Evolutionary conservation across 1,140 invertebrate species (phyloP), one percentile per base, ranked within the genome.

Genomic region (Phortica variegata): DNA sequence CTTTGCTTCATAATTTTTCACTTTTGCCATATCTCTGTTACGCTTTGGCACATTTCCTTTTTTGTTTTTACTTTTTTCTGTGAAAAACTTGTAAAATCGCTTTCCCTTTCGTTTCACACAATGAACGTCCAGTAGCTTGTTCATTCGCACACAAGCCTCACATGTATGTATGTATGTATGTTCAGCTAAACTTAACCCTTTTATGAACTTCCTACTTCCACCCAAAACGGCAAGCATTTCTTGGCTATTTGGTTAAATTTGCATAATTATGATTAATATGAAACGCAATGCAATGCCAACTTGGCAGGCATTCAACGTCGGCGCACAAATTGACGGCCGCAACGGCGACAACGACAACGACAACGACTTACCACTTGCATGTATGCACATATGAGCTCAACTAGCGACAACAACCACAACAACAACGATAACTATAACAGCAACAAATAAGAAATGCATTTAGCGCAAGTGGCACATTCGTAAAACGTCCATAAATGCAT

Each of bases 221-320:
- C 12, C 12, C 33, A 34, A 7, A 7, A 15, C 33, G 33, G 33
- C 33, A 34, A 10, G 33, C 33, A n/a, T n/a, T 5, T 44, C 46
- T 48, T 55, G 49, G 51, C 47, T 16, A 50, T 8, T n/a, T 31
- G 8, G n/a, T n/a, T 33, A 48, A 59, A 69, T 69, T 69, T 65
- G 58, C 65, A 69, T 69, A 69, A 69, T 69, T 69, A 70, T 69
- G 65, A 69, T 70, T 70, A 70, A 69, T 61, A 59, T 55, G 49
- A 36, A 34, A 36, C 16, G 16, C 16, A 36, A 36, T 13, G 33
- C 33, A 26, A 26, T 26, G 23, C 23, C 23, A 26, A 26, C 5
- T 10, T 26, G 23, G 23, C 10, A 26, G 23, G n/a, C n/a, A n/a
- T n/a, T n/a, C n/a, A n/a, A n/a, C n/a, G n/a, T n/a, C n/a, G n/a